Base-by-base conservation (phyloP, 2,113 vertebrate genomes). In the Scomber colias region DNA sequence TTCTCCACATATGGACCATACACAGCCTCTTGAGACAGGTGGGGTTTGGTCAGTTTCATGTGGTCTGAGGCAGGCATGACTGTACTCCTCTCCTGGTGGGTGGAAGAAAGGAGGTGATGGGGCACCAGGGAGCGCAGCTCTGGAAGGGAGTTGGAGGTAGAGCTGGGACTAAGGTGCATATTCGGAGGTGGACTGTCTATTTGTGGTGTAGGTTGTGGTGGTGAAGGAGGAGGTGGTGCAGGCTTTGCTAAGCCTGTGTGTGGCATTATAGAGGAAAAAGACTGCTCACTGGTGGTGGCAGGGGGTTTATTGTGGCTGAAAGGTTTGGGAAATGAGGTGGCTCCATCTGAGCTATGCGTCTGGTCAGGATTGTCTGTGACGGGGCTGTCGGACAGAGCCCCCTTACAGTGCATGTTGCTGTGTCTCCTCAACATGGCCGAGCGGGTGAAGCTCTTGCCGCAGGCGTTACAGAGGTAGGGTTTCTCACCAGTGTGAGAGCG, bases 401-500 rank as follows among this genome's bases (percentile, higher is more conserved):
- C 92, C 19, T 89, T 92, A 81, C 96, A 96, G 72, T 98, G 96
- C 92, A 95, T 95, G 76, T 84, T 95, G 69, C 87, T 93, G 92
- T 99, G 98, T 4, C 97, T 94, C 55, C 97, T 95, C 9, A 99
- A 90, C 63, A 99, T 96, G 0, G 98, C 97, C 0, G 97, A 98
- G 74, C 97, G 98, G 0, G 96, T 97, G 88, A 99, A 99, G 83
- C 97, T 96, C 82, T 97, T 99, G 77, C 90, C 94, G 3, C 98
- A 99, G 11, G 96, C 89, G 31, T 96, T 96, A 10, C 98, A 99
- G 0, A 92, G 82, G 59, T 99, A 99, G 0, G 98, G 98, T 69
- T 97, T 97, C 89, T 99, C 98, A 35, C 98, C 98, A 0, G 98
- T 99, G 78, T 99, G 98, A 0, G 97, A 97, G 31, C 98, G 93